A percentile compares a stretch with the other conserved stretches of the same genome.
phyloP scores from a whole-genome alignment of 1,140 invertebrate species.

The Pomacea maculata region DNA sequence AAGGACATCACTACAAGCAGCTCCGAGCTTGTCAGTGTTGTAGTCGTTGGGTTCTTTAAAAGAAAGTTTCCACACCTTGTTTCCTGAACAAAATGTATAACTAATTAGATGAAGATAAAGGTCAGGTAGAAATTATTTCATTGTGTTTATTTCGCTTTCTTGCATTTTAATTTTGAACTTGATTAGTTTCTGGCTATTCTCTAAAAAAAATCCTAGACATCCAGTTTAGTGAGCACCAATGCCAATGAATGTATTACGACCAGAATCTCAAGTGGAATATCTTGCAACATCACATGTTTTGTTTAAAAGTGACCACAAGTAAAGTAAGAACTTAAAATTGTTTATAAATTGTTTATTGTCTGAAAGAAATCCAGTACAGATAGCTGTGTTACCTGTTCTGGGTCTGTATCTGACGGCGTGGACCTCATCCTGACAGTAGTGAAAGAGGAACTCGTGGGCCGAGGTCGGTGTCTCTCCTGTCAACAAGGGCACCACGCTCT shows the following conservation, averaged over 20 bases:
- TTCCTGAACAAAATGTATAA: no score
- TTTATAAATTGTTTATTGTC: no score
- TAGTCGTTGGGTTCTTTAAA: no score
- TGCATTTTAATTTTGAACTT: not conserved
- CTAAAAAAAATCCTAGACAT: not conserved
- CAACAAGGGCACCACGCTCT: slow-evolving; percentile 49
- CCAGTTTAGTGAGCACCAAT: not conserved
- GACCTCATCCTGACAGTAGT: slow-evolving; percentile 57
- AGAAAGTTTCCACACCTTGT: no score
- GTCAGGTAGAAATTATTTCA: no score
- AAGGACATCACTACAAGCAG: no score
- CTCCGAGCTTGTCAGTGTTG: no score
- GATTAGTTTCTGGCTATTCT: not conserved
- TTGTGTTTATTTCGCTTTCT: not conserved
- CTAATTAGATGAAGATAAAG: no score
- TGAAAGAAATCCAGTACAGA: not conserved
- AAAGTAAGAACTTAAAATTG: not conserved
- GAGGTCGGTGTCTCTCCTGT: slow-evolving; percentile 34
- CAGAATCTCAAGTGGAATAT: not conserved
- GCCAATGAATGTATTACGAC: not conserved
- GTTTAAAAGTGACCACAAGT: not conserved
- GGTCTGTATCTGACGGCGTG: slow-evolving; percentile 55
- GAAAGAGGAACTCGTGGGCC: slow-evolving; percentile 57
- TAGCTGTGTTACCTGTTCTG: slow-evolving; percentile 29
- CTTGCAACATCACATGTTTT: not conserved